Base-by-base conservation (phyloP, 2,113 vertebrate species). In the Oreocharis arfaki region DNA sequence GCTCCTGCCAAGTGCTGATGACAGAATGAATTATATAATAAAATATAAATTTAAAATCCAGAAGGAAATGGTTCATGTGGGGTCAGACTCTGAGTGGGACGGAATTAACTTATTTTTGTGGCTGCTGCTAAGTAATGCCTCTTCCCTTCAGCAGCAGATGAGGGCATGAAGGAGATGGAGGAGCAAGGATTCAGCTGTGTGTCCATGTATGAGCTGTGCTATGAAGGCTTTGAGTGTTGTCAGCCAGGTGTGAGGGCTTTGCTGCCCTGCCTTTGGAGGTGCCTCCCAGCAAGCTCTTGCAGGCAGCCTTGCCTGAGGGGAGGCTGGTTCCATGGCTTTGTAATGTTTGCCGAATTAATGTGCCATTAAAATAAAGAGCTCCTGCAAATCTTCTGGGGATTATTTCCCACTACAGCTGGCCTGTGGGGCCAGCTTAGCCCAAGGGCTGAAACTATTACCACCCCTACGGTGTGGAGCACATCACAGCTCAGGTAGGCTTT, bases 171-270 rank as follows among this genome's bases (percentile, higher is more conserved):
- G 23, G 18, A 65, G 64, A 68, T 1, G 3, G 4, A 39, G 20
- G 53, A 17, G 5, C 16, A 69, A 37, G 12, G 15, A 28, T 32
- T 56, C 21, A 44, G 24, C 39, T 27, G 3, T n/a, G 8, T 13
- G 10, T 32, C 27, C 5, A 4, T 0, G 0, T 22, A 4, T 3
- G 7, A 61, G 42, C 14, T 89, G 39, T 49, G 9, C 28, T 39
- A 5, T 53, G 32, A 79, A 32, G 67, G 35, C 42, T 42, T 24
- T 35, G 30, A 42, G 9, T 52, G 27, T 2, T 84, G 23, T 15
- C 8, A 30, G 61, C 10, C 4, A 11, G 9, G 21, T 61, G 11
- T 39, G 20, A 74, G 18, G 22, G 23, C 21, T 88, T 74, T 60
- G 55, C 13, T 82, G 32, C 26, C 52, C 20, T 61, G 20, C 18